These are phyloP conservation scores for Caloenas nicobarica DNA, from an alignment of 2,113 vertebrate species.

Conservation along the genomic window DNA sequence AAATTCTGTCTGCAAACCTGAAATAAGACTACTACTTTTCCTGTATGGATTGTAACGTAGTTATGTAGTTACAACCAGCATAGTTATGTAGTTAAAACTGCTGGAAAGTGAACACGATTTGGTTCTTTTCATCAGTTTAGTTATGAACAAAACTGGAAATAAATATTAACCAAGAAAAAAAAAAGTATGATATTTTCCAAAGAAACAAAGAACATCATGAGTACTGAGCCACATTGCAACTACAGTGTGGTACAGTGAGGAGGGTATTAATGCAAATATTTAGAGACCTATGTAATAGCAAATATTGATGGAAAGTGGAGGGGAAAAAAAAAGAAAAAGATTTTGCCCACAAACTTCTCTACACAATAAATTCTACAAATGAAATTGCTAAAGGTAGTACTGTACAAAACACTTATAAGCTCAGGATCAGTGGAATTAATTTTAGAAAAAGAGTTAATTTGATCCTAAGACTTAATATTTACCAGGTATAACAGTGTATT, in stretches of 20 bases:
- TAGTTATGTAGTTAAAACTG: not conserved
- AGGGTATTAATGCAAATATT: not conserved
- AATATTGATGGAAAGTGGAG: not conserved
- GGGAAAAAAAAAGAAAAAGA: accelerated
- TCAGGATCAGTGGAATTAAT: not conserved
- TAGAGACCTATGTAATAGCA: not conserved
- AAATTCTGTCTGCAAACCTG: not conserved
- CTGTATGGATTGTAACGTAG: not conserved
- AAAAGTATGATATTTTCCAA: not conserved
- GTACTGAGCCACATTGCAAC: not conserved
- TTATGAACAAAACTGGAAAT: not conserved
- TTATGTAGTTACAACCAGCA: not conserved
- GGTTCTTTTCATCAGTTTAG: not conserved
- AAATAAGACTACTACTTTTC: not conserved
- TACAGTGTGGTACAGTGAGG: not conserved
- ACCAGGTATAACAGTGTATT: not conserved
- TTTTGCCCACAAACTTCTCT: not conserved
- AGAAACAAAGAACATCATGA: not conserved
- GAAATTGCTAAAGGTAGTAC: not conserved
- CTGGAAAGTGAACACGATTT: not conserved
- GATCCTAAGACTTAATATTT: not conserved
- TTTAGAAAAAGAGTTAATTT: not conserved
- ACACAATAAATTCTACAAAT: not conserved
- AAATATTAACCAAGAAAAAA: not conserved
- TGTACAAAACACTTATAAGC: not conserved